A percentile compares a stretch with the other conserved stretches of the same genome.
Evolutionary conservation across 2,888 invertebrate genomes (phyloP).

Genomic region (Heliconius charithonia): DNA sequence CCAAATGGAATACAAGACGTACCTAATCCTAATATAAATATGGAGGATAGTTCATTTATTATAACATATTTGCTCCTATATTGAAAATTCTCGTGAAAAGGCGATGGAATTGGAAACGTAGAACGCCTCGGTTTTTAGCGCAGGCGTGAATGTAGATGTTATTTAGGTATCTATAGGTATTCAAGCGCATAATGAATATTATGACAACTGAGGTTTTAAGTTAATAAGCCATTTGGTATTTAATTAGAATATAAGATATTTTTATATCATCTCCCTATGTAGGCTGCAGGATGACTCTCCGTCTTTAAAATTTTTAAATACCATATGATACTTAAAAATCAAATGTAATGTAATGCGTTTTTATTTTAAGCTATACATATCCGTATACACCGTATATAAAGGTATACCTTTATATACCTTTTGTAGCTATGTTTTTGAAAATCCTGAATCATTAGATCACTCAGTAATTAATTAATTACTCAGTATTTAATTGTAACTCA

Average conservation of each 20-base stretch:
- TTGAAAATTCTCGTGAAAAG: constrained; percentile 18
- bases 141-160: neutral
- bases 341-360: too few relatives aligned
- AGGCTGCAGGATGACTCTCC: too few relatives aligned
- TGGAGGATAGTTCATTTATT: constrained; percentile 25
- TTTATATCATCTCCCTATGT: neutral
- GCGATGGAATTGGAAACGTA: constrained; percentile 8
- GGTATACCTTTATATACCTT: too few relatives aligned
- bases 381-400: too few relatives aligned
- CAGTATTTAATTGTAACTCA: too few relatives aligned
- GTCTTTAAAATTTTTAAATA: too few relatives aligned
- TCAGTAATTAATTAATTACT: too few relatives aligned
- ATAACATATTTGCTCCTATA: constrained; percentile 22
- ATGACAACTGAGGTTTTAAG: neutral
- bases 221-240: neutral
- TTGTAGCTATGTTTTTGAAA: too few relatives aligned
- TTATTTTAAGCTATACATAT: too few relatives aligned
- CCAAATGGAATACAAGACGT: constrained; percentile 55
- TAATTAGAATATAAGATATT: neutral
- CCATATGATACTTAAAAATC: too few relatives aligned
- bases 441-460: too few relatives aligned
- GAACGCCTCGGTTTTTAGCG: neutral
- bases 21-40: constrained; percentile 26
- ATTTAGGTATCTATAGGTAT: too few relatives aligned
- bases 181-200: neutral